Percentiles rank a stretch among this genome's conserved stretches.
phyloP scores from a whole-genome alignment of 2,888 invertebrate species.

The Brenthis daphne region DNA sequence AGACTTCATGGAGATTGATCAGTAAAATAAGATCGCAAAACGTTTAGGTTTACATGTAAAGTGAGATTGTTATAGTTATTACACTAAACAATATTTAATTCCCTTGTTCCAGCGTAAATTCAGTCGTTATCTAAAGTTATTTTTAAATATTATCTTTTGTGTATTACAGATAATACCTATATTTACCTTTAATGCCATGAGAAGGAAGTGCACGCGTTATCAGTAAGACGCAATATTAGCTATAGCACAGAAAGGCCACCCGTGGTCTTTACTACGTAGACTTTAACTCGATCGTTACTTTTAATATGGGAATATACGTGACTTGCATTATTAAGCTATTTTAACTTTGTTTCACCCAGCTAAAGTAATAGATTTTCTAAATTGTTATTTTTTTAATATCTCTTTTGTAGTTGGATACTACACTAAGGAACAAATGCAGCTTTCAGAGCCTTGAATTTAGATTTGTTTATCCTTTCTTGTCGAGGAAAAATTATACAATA shows the following conservation, averaged over 20 bases:
- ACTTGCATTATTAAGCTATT: constrained; percentile 35
- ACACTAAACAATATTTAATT: no score
- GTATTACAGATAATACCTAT: constrained; percentile 13
- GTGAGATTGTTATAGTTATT: no score
- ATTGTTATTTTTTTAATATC: constrained; percentile 11
- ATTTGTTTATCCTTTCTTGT: no score
- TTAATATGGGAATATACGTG: constrained; percentile 34
- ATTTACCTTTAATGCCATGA: constrained; percentile 28
- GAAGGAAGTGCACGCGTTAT: constrained; percentile 36
- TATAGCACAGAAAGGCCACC: constrained; percentile 37
- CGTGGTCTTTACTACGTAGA: constrained; percentile 32
- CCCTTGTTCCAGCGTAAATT: no score
- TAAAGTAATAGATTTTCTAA: constrained; percentile 11
- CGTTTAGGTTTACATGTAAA: no score
- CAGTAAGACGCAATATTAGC: constrained; percentile 37
- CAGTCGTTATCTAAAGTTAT: not conserved
- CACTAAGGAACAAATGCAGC: not conserved
- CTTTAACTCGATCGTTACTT: constrained; percentile 33
- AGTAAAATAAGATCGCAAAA: no score
- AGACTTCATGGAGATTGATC: no score
- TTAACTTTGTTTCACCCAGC: constrained; percentile 23
- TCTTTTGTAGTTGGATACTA: constrained; percentile 7
- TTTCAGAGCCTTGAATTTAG: no score
- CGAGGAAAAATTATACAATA: no score
- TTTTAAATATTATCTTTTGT: constrained; percentile 12